Base-by-base conservation (phyloP, 2,797 vertebrate genomes). In the Chelon labrosus region DNA sequence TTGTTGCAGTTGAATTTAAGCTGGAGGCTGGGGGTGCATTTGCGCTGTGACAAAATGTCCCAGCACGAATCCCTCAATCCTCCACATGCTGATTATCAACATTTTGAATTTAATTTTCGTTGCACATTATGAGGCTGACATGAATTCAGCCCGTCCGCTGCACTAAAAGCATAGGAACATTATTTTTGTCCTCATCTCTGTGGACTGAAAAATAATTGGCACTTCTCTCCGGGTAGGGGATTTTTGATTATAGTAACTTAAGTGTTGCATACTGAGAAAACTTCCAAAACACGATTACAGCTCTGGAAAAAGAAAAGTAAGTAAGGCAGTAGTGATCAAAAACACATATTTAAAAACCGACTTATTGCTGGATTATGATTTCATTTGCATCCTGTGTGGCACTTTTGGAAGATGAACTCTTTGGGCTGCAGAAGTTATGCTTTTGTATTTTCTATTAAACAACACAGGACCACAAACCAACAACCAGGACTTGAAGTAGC, bases 1-100 rank as follows among this genome's bases (percentile, higher is more conserved):
- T 69, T 65, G 58, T 73, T 77, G 69, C 37, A 47, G 73, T 74
- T 67, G 65, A 70, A 55, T 82, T 70, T 54, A 58, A 68, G 66
- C 55, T 73, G 38, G 25, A 64, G 51, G 56, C 65, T 69, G 46
- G 59, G 39, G 55, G 42, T 72, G 50, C 49, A 58, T 44, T 65
- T 42, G 52, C 8, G 49, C 52, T 55, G 59, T 71, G 69, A 56
- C 59, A 71, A 71, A 71, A 63, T 41, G 51, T 54, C 47, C 52
- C 44, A 5, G 44, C 42, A 46, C 58, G 38, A 73, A 65, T 25
- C 39, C 20, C 38, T 35, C 54, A 51, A 3, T 44, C 39, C 39
- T 39, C 17, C 25, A 54, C 55, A 38, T 55, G 56, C 19, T 42
- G 22, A 61, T 64, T 49, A 54, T 58, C 44, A 54, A 52, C 20